phyloP scores from a whole-genome alignment of 1,140 invertebrate species.

The Sarcophaga peregrina region DNA sequence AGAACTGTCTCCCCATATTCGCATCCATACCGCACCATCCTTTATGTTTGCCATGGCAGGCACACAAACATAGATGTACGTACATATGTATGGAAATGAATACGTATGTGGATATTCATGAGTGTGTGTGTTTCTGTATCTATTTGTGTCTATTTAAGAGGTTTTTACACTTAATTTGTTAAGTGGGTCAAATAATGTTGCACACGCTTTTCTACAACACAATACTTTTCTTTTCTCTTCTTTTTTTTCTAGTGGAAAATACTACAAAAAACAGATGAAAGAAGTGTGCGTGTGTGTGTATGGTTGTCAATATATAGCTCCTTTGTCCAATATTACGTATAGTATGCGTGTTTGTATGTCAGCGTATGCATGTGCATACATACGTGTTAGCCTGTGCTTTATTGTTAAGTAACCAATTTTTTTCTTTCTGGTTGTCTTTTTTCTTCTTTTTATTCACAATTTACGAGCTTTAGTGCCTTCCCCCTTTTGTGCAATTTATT shows the following conservation, averaged over 20 bases:
- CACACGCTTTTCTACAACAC: slow-evolving; percentile 13
- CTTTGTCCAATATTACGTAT: neutral
- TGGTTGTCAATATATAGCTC: neutral
- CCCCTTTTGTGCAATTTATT: slow-evolving; percentile 20
- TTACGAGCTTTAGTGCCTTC: slow-evolving; percentile 20
- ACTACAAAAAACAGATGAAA: too few relatives aligned
- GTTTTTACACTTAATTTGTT: slow-evolving; percentile 27
- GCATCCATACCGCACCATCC: neutral
- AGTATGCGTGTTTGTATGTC: neutral
- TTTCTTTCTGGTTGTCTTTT: neutral
- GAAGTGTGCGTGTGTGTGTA: neutral
- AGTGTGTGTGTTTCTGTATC: neutral
- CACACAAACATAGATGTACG: too few relatives aligned
- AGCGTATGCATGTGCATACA: neutral
- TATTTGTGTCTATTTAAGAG: slow-evolving; percentile 2
- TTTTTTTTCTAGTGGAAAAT: too few relatives aligned
- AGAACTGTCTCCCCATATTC: neutral
- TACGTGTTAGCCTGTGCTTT: neutral
- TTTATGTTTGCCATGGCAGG: neutral
- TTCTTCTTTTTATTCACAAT: neutral
- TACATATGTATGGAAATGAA: too few relatives aligned
- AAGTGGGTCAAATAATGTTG: slow-evolving; percentile 24
- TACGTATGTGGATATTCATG: neutral
- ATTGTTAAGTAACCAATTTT: slow-evolving; percentile 23
- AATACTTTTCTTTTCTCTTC: neutral